Conservation (phyloP, 2,888 invertebrate genomes). For the Cheilosia urbana region DNA sequence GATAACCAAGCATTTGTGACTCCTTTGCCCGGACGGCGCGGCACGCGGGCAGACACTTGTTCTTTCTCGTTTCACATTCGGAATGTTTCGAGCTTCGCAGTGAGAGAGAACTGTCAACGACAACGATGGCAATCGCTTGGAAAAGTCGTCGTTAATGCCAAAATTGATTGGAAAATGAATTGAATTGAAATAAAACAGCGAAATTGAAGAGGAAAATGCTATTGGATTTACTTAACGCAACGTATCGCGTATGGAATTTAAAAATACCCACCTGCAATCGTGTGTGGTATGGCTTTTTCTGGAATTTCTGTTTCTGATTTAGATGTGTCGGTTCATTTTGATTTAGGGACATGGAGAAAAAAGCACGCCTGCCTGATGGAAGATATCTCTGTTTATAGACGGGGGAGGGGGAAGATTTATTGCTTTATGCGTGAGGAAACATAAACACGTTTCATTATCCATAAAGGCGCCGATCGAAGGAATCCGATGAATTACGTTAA, state of each 20-base stretch:
- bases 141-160: constrained; percentile 68
- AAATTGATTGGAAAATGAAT: constrained; percentile 75
- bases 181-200: constrained; percentile 69
- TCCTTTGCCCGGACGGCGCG: constrained; percentile 51
- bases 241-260: constrained; percentile 61
- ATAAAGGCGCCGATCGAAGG: constrained; percentile 48
- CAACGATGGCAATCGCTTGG: constrained; percentile 75
- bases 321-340: constrained; percentile 7
- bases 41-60: constrained; percentile 60
- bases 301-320: constrained; percentile 21
- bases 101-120: constrained; percentile 72
- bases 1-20: constrained; percentile 51
- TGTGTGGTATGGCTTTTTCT: background rate
- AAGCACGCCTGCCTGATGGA: background rate
- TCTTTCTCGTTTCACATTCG: constrained; percentile 12
- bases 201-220: constrained; percentile 63
- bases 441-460: constrained; percentile 64
- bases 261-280: constrained; percentile 57
- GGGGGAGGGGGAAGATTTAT: constrained; percentile 54
- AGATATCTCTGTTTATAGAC: constrained; percentile 48
- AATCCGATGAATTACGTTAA: constrained; percentile 49
- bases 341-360: constrained; percentile 19
- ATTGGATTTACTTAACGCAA: constrained; percentile 50
- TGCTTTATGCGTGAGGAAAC: constrained; percentile 46
- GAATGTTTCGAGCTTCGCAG: constrained; percentile 16